phyloP scores from a whole-genome alignment of 2,797 vertebrate genomes.

The Peromyscus melanophrys region DNA sequence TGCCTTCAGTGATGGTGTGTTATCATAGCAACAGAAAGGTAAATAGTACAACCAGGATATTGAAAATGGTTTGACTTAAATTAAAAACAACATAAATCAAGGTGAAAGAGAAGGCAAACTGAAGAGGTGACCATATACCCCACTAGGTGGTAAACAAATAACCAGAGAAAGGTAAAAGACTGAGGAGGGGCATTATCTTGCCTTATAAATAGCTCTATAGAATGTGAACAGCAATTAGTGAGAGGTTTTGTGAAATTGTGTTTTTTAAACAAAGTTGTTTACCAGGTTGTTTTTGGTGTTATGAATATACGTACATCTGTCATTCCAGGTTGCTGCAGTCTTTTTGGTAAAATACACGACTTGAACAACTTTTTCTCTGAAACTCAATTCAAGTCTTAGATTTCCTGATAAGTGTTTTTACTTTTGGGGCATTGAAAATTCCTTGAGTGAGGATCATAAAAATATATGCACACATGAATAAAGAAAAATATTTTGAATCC shows the following conservation, averaged over 20 bases:
- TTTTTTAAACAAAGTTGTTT: neutral
- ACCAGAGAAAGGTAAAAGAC: neutral
- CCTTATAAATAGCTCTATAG: neutral
- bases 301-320: neutral
- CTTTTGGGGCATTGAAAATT: conserved; percentile 14
- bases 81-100: conserved; percentile 19
- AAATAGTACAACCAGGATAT: neutral
- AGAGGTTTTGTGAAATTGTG: neutral
- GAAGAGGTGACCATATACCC: neutral
- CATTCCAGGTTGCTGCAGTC: neutral
- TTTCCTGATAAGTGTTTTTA: conserved; percentile 52
- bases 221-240: neutral
- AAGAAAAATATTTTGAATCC: neutral
- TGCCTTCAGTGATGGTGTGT: neutral
- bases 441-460: conserved; percentile 14
- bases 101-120: neutral
- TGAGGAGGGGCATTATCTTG: neutral
- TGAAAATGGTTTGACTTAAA: neutral
- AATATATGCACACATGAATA: neutral
- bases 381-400: conserved; percentile 6
- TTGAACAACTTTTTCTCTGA: neutral
- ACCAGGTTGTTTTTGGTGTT: neutral
- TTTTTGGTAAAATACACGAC: conserved; percentile 37
- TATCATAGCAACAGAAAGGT: too few species aligned
- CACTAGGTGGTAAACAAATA: neutral